A percentile compares a stretch with the other conserved stretches of the same genome.
These are phyloP conservation scores for Aegithalos caudatus DNA, from an alignment of 2,113 vertebrate species.

Conservation along the genomic window DNA sequence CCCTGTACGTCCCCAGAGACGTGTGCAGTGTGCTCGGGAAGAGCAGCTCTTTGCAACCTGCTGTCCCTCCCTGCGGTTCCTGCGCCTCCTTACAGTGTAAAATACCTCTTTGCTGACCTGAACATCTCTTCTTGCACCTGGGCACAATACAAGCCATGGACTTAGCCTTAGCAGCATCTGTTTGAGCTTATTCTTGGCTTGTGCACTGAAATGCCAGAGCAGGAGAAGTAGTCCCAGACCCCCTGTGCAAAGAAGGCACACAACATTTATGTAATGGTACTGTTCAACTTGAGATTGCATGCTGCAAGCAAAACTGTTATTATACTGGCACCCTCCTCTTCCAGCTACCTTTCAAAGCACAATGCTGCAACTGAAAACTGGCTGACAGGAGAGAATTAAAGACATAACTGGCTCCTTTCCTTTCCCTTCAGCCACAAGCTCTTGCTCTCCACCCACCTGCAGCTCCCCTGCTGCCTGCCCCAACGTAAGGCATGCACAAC, in stretches of 20 bases:
- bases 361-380: background rate
- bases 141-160: background rate
- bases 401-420: background rate
- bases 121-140: background rate
- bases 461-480: rapidly evolving
- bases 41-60: background rate
- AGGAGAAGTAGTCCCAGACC: background rate
- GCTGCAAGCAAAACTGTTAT: background rate
- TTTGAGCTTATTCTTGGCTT: background rate
- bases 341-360: background rate
- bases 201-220: background rate
- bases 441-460: background rate
- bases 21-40: background rate
- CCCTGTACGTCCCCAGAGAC: background rate
- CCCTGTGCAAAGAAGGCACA: background rate
- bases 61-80: background rate
- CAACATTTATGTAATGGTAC: background rate
- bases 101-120: background rate
- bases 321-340: background rate
- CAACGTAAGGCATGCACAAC: background rate
- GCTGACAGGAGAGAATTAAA: background rate
- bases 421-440: background rate
- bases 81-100: background rate
- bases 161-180: background rate
- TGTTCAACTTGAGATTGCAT: background rate